Evolutionary conservation across 92 coral and sea anemone species (phyloP), one percentile per base, ranked within the genome.

Genomic region (Phenganax stokvisi): DNA sequence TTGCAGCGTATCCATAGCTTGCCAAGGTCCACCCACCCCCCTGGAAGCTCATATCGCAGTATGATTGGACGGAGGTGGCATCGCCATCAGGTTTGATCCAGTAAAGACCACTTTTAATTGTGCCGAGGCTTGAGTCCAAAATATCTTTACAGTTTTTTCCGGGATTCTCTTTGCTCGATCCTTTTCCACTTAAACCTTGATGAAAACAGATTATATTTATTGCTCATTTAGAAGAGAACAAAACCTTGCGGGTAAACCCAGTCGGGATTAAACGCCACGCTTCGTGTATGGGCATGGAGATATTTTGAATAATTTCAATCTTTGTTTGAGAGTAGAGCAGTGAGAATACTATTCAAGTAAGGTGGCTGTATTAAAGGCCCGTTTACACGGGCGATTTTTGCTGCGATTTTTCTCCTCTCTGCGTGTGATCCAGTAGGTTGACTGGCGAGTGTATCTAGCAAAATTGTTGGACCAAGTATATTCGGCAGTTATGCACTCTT

Each of bases 11-110:
- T 15, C 85, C 88, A 80, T 72, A 85, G 59, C 88, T 85, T 31
- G 85, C 88, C 70, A 85, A 47, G 56, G 85, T 72, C 88, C 88
- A 85, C 20, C 88, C 88, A 54, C 88, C 88, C 16, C 85, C 85
- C 47, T 80, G 80, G 75, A 62, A 85, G 25, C 67, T 70, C 88
- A 85, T 80, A 69, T 85, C 88, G 57, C 88, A 85, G 77, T 85
- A 85, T 7, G 81, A 75, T 57, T 80, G 76, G 17, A 78, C 88
- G 16, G 88, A 12, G 58, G 27, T 8, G 16, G 68, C 69, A 44
- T 84, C 83, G 29, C 83, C 87, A 12, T 77, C 74, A 4, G 84
- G 84, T 51, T 80, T 56, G 64, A 85, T 79, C 87, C 87, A 79
- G 67, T 85, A 85, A 62, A 79, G 27, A 30, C 87, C 87, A 59